Conservation (phyloP, 2,888 invertebrate species). For the Stegana nigrithorax region DNA sequence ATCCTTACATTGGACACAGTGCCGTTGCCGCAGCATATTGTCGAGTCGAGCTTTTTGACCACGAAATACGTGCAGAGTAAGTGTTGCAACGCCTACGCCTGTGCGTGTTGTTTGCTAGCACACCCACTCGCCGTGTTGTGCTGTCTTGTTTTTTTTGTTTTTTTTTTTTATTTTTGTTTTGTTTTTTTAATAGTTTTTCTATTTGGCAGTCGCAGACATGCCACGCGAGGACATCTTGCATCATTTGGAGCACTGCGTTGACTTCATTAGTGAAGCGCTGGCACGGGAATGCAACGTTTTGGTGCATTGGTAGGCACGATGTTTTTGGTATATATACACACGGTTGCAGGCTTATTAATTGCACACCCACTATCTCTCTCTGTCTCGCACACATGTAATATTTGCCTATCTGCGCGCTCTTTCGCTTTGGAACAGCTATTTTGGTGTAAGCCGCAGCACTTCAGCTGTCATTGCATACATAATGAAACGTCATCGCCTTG, state of each 20-base stretch:
- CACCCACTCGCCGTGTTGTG: too few species aligned
- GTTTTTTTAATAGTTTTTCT: too few species aligned
- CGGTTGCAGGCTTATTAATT: background rate
- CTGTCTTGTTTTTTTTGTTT: too few species aligned
- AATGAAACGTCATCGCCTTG: slow-evolving; percentile 85
- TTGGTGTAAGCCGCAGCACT: slow-evolving; percentile 91
- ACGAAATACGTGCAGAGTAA: slow-evolving; percentile 82
- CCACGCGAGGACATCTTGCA: slow-evolving; percentile 86
- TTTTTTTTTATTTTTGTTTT: background rate
- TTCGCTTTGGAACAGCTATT: slow-evolving; percentile 73
- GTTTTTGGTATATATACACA: too few species aligned
- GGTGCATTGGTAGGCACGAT: slow-evolving; percentile 90
- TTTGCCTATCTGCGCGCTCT: background rate
- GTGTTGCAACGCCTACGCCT: slow-evolving; percentile 39
- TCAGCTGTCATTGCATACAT: slow-evolving; percentile 87
- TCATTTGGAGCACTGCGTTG: slow-evolving; percentile 80
- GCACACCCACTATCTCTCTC: background rate
- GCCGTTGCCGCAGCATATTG: slow-evolving; percentile 81
- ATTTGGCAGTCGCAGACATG: slow-evolving; percentile 79
- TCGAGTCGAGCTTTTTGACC: slow-evolving; percentile 75
- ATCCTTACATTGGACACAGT: slow-evolving; percentile 87
- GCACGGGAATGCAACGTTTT: slow-evolving; percentile 77
- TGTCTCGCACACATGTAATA: background rate
- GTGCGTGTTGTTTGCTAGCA: too few species aligned
- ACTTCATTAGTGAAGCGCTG: slow-evolving; percentile 80